These are phyloP conservation scores for Cylloceria caligata DNA, from an alignment of 2,888 invertebrate genomes.

Conservation along the genomic window DNA sequence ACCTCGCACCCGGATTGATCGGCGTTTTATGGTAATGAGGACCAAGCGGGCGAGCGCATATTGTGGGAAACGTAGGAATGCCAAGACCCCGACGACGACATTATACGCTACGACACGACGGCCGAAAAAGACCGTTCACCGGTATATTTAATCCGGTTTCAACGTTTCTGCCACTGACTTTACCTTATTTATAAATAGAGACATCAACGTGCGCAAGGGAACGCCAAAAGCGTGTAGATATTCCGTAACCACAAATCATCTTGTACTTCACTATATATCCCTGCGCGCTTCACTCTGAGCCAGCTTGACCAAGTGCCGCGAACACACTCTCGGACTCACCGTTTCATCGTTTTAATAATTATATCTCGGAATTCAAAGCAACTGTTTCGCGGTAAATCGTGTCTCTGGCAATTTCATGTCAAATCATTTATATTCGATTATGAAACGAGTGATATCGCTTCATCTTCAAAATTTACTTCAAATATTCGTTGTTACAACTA, in stretches of 20 bases:
- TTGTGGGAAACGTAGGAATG: conserved; percentile 50
- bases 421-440: conserved; percentile 12
- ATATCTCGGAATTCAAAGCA: conserved; percentile 12
- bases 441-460: not conserved
- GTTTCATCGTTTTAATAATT: conserved; percentile 33
- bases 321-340: conserved; percentile 5
- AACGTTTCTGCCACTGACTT: conserved; percentile 55
- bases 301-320: conserved; percentile 6
- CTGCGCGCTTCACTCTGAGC: conserved; percentile 14
- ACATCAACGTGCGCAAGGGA: conserved; percentile 46
- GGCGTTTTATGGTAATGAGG: conserved; percentile 46
- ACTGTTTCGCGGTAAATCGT: not conserved
- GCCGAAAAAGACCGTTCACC: conserved; percentile 40
- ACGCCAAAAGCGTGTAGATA: conserved; percentile 53
- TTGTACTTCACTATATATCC: conserved; percentile 14
- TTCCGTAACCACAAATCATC: conserved; percentile 63
- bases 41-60: conserved; percentile 33
- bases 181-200: conserved; percentile 63
- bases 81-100: conserved; percentile 32
- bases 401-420: not conserved
- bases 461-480: not conserved
- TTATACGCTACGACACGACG: conserved; percentile 18
- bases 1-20: conserved; percentile 39
- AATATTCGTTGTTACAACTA: too few relatives aligned
- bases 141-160: conserved; percentile 61